phyloP scores from a whole-genome alignment of 2,888 invertebrate species.

The Doris montereyensis region DNA sequence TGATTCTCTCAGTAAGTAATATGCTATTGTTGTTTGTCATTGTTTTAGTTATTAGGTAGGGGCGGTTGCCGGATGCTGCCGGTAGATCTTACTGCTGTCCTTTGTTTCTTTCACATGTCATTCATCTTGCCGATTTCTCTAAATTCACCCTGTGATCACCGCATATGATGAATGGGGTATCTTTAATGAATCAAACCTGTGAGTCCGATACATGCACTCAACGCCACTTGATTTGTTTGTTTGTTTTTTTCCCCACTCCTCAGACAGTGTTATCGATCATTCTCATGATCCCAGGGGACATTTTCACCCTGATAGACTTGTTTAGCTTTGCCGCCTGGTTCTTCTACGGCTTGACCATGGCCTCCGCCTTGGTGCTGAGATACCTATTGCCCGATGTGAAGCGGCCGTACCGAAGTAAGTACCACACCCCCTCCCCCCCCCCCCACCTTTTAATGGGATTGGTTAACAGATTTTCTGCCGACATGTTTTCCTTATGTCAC shows the following conservation, averaged over 20 bases:
- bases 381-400: conserved; percentile 87
- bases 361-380: conserved; percentile 92
- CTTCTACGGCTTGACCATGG: conserved; percentile 96
- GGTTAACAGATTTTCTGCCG: no score
- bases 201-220: background rate
- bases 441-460: no score
- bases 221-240: background rate
- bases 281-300: conserved; percentile 94
- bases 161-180: no score
- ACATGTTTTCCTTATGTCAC: no score
- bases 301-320: conserved; percentile 95
- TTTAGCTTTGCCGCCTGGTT: conserved; percentile 99
- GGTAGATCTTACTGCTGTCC: no score
- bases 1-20: conserved; percentile 94
- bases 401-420: conserved; percentile 95
- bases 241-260: conserved; percentile 29
- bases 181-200: background rate
- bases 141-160: no score
- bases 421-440: no score
- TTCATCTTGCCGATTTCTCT: no score
- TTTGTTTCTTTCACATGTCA: no score
- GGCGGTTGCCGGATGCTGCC: no score
- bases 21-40: no score
- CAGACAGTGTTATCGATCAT: conserved; percentile 83
- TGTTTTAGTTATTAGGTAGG: no score